These are phyloP conservation scores for Deilephila elpenor DNA, from an alignment of 2,888 invertebrate genomes.

Conservation along the genomic window DNA sequence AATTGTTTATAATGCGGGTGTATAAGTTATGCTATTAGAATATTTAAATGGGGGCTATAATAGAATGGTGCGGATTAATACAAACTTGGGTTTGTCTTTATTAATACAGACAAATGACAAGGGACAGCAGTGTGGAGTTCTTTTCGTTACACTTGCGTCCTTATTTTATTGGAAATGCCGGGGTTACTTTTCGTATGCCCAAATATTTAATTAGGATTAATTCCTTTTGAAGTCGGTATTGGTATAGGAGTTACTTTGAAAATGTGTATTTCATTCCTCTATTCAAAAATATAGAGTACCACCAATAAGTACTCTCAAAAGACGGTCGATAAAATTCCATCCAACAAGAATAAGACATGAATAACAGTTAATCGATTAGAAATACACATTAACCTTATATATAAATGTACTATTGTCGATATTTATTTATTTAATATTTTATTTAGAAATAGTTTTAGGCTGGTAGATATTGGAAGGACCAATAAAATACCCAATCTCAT, in stretches of 20 bases:
- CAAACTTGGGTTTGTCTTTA: not conserved
- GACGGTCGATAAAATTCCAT: no score
- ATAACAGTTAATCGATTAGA: not conserved
- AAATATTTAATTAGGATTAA: not conserved
- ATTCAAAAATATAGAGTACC: no score
- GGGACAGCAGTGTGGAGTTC: not conserved
- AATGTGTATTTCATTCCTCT: no score
- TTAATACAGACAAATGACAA: slow-evolving; percentile 10
- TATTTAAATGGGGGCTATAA: slow-evolving; percentile 21
- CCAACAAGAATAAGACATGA: not conserved
- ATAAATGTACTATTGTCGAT: not conserved
- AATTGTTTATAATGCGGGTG: not conserved
- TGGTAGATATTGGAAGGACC: not conserved
- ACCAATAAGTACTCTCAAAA: not conserved
- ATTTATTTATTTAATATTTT: slow-evolving; percentile 13
- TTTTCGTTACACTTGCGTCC: slow-evolving; percentile 9
- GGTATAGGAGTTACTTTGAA: not conserved
- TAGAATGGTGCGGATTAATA: slow-evolving; percentile 16
- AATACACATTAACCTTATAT: slow-evolving; percentile 16
- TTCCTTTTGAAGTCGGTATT: not conserved
- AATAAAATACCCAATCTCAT: not conserved
- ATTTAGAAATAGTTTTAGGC: not conserved
- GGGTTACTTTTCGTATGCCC: slow-evolving; percentile 16
- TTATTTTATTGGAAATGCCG: not conserved
- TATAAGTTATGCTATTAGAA: not conserved